Evolutionary conservation across 2,113 vertebrate species (phyloP).

Genomic region (Campylorhamphus procurvoides): DNA sequence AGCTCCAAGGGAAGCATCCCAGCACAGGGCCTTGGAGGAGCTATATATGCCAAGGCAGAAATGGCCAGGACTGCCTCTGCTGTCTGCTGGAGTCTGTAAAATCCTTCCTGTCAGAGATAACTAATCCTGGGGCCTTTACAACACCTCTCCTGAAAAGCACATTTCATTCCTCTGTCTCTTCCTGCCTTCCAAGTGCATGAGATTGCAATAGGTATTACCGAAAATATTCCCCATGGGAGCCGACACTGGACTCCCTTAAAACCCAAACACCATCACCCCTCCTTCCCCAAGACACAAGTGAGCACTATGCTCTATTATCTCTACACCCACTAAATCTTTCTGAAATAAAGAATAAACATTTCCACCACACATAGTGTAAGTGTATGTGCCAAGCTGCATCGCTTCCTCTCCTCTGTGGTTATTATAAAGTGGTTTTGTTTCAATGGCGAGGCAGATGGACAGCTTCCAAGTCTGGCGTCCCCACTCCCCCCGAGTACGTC

Average conservation of each 20-base stretch:
- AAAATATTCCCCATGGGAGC: constrained; percentile 47
- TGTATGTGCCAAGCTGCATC: constrained; percentile 47
- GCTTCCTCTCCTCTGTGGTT: constrained; percentile 59
- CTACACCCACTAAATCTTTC: constrained; percentile 70
- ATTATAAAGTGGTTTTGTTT: constrained; percentile 65
- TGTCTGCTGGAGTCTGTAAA: background rate
- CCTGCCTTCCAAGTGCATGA: constrained; percentile 39
- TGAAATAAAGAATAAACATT: constrained; percentile 72
- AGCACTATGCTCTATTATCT: constrained; percentile 61
- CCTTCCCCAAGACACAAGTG: constrained; percentile 42
- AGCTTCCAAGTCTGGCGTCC: constrained; percentile 43
- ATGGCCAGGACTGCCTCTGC: background rate
- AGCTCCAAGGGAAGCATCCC: background rate
- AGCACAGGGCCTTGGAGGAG: background rate
- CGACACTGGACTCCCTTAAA: constrained; percentile 56
- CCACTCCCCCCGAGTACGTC: background rate
- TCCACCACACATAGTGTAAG: constrained; percentile 60
- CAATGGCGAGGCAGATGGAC: constrained; percentile 56
- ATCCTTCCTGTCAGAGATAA: constrained; percentile 44
- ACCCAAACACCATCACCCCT: constrained; percentile 41
- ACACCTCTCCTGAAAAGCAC: constrained; percentile 29
- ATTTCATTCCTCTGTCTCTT: constrained; percentile 45
- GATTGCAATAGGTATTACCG: constrained; percentile 53
- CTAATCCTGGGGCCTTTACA: constrained; percentile 44
- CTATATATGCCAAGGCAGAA: background rate